phyloP scores from a whole-genome alignment of 2,797 vertebrate species.

The Danionella dracula region DNA sequence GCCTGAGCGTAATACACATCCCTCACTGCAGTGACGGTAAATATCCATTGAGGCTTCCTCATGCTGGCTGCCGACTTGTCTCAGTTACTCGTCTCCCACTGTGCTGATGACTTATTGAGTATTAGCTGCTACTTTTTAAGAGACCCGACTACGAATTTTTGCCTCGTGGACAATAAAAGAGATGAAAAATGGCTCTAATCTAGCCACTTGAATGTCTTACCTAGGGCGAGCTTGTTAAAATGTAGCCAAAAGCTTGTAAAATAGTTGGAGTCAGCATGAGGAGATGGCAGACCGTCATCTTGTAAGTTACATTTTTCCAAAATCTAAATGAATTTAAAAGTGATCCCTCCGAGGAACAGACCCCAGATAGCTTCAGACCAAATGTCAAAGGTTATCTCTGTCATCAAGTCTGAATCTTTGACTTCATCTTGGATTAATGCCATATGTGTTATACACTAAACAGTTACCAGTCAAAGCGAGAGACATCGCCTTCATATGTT shows the following conservation, averaged over 20 bases:
- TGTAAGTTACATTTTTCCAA: background rate
- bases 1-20: background rate
- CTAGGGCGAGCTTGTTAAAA: background rate
- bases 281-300: too few relatives aligned
- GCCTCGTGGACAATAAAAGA: background rate
- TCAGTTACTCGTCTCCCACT: background rate
- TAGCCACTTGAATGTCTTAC: background rate
- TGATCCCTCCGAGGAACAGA: background rate
- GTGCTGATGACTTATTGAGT: background rate
- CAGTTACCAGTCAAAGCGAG: background rate
- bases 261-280: background rate
- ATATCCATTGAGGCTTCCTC: background rate
- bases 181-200: background rate
- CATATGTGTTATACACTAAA: background rate
- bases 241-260: background rate
- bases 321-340: too few relatives aligned
- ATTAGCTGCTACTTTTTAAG: background rate
- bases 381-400: background rate
- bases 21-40: background rate
- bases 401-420: background rate
- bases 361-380: background rate
- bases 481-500: background rate
- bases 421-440: background rate
- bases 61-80: background rate
- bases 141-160: background rate